phyloP scores from a whole-genome alignment of 2,113 vertebrate genomes.

The Phodopus roborovskii region DNA sequence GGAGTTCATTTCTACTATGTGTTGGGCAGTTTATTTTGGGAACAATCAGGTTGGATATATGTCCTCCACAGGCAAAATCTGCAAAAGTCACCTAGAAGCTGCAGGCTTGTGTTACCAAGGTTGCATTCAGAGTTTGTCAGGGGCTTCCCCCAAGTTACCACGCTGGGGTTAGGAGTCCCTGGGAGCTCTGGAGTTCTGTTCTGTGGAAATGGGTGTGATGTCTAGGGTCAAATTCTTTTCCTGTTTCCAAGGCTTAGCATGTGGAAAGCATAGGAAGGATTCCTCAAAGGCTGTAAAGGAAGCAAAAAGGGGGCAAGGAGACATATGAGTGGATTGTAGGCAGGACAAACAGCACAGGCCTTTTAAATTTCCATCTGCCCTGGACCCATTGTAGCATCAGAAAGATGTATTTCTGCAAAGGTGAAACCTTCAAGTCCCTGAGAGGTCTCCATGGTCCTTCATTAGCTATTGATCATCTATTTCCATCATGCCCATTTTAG shows the following conservation, averaged over 20 bases:
- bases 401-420: not conserved
- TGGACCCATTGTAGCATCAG: too few species aligned
- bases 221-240: too few species aligned
- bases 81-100: not conserved
- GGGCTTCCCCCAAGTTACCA: too few species aligned
- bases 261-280: too few species aligned
- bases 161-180: not conserved
- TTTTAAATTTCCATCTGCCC: accelerated
- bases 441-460: not conserved
- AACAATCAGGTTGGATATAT: accelerated
- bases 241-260: not conserved
- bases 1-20: not conserved
- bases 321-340: not conserved
- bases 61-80: not conserved
- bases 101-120: not conserved
- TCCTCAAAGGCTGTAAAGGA: not conserved
- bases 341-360: not conserved
- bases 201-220: not conserved
- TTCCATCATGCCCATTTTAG: not conserved
- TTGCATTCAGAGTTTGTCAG: not conserved
- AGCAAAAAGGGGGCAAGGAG: not conserved
- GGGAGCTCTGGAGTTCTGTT: not conserved
- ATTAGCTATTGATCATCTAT: not conserved
- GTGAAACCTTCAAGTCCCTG: not conserved
- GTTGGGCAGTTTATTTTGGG: not conserved